Evolutionary conservation across 2,888 invertebrate species (phyloP), one percentile per base, ranked within the genome.

Genomic region (Rosalia funebris): DNA sequence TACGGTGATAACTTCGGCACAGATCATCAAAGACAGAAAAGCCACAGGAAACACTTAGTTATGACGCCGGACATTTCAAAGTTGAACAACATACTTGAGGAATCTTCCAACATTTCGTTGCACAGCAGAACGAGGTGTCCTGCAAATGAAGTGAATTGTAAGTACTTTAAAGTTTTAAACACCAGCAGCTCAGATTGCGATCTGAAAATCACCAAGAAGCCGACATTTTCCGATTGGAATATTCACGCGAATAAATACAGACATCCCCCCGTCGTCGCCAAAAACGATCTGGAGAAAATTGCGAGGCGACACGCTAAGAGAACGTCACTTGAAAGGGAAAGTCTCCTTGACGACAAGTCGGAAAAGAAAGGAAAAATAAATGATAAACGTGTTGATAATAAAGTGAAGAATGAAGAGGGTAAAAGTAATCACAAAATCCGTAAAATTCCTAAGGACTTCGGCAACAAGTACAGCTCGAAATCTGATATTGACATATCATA

Each of bases 151-250:
- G 9, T 62, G 0, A 17, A 57, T 9, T 61, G 44, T 17, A 55
- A 46, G 17, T 70, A 64, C 37, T 66, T 67, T 50, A 67, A 58
- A 15, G 37, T 44, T 9, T 50, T 68, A 5, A 52, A 57, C 10
- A 69, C 65, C 42, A 70, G 70, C 52, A 64, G 62, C 45, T 71
- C 71, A 10, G 68, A 65, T 9, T 63, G 61, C 39, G 63, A 65
- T 31, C 37, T 71, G 12, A 50, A 64, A 48, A 17, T 60, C 4
- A 11, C 54, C n/a, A 62, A 58, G 25, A 65, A 62, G 20, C 25
- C 56, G 7, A 56, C 52, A 1, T 39, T 55, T 42, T 60, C 62
- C 9, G 53, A 32, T n/a, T 32, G 15, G 32, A 15, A 16, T 32
- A 46, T 31, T 1, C 46, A 17, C 2, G 7, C 31, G 5, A 14